Base-by-base conservation (phyloP, 1,140 invertebrate species). In the Formica selysi region DNA sequence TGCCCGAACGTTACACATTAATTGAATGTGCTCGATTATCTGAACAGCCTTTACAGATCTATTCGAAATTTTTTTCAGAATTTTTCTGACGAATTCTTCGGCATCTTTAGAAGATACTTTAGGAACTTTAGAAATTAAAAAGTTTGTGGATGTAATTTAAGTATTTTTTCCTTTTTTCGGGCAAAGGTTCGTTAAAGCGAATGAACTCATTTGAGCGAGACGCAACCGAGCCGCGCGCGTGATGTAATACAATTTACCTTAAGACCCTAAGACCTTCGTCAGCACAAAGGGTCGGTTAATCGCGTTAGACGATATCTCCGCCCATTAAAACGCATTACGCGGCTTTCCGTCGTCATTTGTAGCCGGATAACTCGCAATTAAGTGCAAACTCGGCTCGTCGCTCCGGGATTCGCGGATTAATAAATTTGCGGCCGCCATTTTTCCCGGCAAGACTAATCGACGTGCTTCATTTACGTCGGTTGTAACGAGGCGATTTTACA, bases 241-340 rank as follows among this genome's bases (percentile, higher is more conserved):
- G 67, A 73, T 48, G 79, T 80, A 80, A 70, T 80, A 54, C 67
- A 59, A 81, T 81, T 81, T 81, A 41, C 54, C 51, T 44, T 70
- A 36, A 81, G 67, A 81, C 61, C 67, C 19, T 44, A 59, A 59
- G 79, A 81, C 67, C 79, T 81, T 59, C 70, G 29, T 73, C 79
- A 71, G 57, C 38, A 81, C 57, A 73, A 81, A 81, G 67, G 79
- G 54, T 81, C 54, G 67, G 67, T 57, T 81, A 81, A 81, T 81
- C 79, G 38, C 38, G 67, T 81, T 81, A 73, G 54, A 73, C 67
- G 38, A 81, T 81, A 81, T 73, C 79, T 44, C 54, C 48, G 54
- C 41, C 79, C 70, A 81, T 81, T 81, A 81, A 81, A 73, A 79
- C 48, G 76, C 61, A 79, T 79, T 79, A 79, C 61, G 36, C 36